Percentiles rank a stretch among this genome's conserved stretches.
These are phyloP conservation scores for Orthosia gothica DNA, from an alignment of 2,888 invertebrate species.

Conservation along the genomic window DNA sequence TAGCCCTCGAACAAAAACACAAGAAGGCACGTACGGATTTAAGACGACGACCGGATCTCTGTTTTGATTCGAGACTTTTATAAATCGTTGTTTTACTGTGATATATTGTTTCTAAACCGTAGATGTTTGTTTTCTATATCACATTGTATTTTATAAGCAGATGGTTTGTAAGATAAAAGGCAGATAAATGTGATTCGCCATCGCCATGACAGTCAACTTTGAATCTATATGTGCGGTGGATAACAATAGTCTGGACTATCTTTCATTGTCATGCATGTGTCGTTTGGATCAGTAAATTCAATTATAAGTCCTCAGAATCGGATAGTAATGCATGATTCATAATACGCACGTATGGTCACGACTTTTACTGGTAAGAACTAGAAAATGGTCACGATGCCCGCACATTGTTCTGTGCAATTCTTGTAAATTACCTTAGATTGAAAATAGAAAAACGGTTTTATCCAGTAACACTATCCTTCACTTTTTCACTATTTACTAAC, in stretches of 20 bases:
- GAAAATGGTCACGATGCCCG: constrained; percentile 34
- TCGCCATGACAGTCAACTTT: constrained; percentile 61
- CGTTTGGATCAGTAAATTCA: constrained; percentile 67
- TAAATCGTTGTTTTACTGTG: constrained; percentile 76
- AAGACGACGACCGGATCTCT: constrained; percentile 71
- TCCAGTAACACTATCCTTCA: neutral
- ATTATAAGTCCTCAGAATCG: constrained; percentile 54
- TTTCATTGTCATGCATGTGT: constrained; percentile 67
- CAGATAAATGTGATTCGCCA: constrained; percentile 70
- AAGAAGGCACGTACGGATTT: constrained; percentile 70
- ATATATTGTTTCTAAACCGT: constrained; percentile 76
- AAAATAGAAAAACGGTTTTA: neutral
- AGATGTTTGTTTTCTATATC: constrained; percentile 73
- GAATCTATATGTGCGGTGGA: constrained; percentile 61
- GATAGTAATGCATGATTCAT: constrained; percentile 44
- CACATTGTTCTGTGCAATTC: constrained; percentile 30
- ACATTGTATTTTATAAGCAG: constrained; percentile 72
- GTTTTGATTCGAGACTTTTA: constrained; percentile 78
- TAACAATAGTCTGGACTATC: constrained; percentile 65
- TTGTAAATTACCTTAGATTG: constrained; percentile 12
- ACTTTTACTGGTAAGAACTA: constrained; percentile 40
- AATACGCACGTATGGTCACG: constrained; percentile 46
- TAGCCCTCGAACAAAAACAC: constrained; percentile 64
- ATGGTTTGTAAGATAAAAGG: constrained; percentile 67
- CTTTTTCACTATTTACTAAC: neutral